Evolutionary conservation across 2,888 invertebrate genomes (phyloP).

Genomic region (Tetrapedia diversipes): DNA sequence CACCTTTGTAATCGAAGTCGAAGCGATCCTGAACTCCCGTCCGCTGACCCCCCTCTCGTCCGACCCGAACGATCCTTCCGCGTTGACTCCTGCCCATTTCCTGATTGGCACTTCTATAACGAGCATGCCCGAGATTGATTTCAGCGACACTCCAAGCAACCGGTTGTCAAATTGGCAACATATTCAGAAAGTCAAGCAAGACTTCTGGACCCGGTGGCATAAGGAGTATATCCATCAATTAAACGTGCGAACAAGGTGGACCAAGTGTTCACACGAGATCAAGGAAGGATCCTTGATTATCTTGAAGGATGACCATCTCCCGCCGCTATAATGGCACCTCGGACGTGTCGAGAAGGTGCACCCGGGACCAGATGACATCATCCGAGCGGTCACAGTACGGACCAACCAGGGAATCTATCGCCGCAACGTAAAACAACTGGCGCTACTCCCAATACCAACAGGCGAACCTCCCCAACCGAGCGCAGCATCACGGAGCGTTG

Average conservation of each 20-base stretch:
- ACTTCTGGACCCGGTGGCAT: constrained; percentile 9
- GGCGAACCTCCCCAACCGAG: too few relatives aligned
- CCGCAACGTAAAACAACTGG: background rate
- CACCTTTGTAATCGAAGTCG: background rate
- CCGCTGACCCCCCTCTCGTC: background rate
- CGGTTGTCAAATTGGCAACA: background rate
- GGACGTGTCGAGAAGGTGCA: constrained; percentile 3
- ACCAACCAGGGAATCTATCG: background rate
- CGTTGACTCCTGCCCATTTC: background rate
- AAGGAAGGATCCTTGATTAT: background rate
- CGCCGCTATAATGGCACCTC: constrained; percentile 7
- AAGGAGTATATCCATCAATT: background rate
- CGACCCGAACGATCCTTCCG: background rate
- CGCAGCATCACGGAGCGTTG: too few relatives aligned
- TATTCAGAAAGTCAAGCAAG: too few relatives aligned
- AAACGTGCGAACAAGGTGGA: background rate
- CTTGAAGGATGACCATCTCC: constrained; percentile 5
- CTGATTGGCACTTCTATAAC: background rate
- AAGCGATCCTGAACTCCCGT: background rate
- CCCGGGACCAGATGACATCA: background rate
- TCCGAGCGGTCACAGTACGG: constrained; percentile 1
- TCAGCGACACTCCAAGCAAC: background rate
- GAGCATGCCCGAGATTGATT: background rate
- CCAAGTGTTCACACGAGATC: background rate
- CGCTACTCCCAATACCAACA: too few relatives aligned